Percentiles rank a stretch among this genome's conserved stretches.
phyloP scores from a whole-genome alignment of 2,113 vertebrate genomes.

The Steatornis caripensis region DNA sequence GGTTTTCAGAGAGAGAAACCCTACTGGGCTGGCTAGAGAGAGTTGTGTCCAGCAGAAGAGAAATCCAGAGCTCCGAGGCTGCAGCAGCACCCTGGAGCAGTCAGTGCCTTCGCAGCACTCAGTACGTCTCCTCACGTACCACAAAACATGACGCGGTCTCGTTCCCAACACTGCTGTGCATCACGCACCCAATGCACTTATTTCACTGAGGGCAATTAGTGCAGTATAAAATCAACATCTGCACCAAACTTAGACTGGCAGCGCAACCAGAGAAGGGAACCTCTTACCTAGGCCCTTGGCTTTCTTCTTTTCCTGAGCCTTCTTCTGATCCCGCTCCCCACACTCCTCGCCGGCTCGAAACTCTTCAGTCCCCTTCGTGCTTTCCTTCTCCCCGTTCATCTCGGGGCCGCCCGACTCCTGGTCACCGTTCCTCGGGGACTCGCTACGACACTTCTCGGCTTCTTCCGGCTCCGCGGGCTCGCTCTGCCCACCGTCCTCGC shows the following conservation, averaged over 20 bases:
- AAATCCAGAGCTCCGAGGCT: rapidly evolving
- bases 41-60: not conserved
- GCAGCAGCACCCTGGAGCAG: not conserved
- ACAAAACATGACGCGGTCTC: rapidly evolving
- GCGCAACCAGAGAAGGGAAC: not conserved
- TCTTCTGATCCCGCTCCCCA: conserved; percentile 83
- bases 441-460: conserved; percentile 64
- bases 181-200: rapidly evolving
- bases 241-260: rapidly evolving
- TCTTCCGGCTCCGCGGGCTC: conserved; percentile 73
- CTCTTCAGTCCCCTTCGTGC: conserved; percentile 66
- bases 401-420: conserved; percentile 73
- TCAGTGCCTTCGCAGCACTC: not conserved
- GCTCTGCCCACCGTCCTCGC: conserved; percentile 70
- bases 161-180: not conserved
- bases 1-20: not conserved
- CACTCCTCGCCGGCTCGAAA: conserved; percentile 75
- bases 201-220: rapidly evolving
- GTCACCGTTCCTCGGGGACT: conserved; percentile 79
- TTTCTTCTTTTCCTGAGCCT: conserved; percentile 91
- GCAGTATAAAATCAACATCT: rapidly evolving
- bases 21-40: not conserved
- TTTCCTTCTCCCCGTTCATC: conserved; percentile 84
- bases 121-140: rapidly evolving
- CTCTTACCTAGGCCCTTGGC: conserved; percentile 89